Evolutionary conservation across 1,140 invertebrate genomes (phyloP), one percentile per base, ranked within the genome.

Genomic region (Nasonia vitripennis): DNA sequence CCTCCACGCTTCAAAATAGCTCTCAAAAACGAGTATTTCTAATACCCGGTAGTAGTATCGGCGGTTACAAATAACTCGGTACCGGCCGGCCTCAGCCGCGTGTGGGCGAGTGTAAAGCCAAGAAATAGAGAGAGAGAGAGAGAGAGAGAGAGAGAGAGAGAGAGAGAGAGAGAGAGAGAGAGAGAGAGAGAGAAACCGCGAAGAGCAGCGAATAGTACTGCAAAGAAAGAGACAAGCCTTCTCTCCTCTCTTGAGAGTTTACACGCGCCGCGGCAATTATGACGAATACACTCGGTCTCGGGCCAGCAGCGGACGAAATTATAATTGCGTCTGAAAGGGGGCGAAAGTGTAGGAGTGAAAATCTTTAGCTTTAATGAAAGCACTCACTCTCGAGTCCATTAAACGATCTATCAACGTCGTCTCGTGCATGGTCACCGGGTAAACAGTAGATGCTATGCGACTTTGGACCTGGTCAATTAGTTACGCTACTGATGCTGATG

Each of bases 291-390:
- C 79, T 84, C 81, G 34, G 77, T 87, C 81, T 86, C 79, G 74
- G 74, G 85, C 70, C 78, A 73, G 51, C 86, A 67, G 41, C 87
- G 87, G 77, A 85, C 78, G 75, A 85, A 75, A 37, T 20, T 75
- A 20, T 34, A 37, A 37, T 75, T 75, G 74, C 17, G 37, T 41
- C 34, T 37, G 9, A 41, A 31, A 73, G 23, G 34, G 17, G 10
- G 11, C 6, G 74, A 14, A 20, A 75, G 34, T 45, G 74, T 41
- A n/a, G 41, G 74, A 75, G 41, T 48, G 37, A 75, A 75, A 75
- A 75, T 75, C 37, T 75, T 45, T 17, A 75, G 37, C 14, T 45
- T 75, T 34, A 71, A 41, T 48, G 41, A n/a, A 48, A 75, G 31
- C 37, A 20, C 74, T 75, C 27, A 1, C 41, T 45, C 20, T n/a